Base-by-base conservation (phyloP, 1,140 invertebrate species). In the Brachionus calyciflorus region DNA sequence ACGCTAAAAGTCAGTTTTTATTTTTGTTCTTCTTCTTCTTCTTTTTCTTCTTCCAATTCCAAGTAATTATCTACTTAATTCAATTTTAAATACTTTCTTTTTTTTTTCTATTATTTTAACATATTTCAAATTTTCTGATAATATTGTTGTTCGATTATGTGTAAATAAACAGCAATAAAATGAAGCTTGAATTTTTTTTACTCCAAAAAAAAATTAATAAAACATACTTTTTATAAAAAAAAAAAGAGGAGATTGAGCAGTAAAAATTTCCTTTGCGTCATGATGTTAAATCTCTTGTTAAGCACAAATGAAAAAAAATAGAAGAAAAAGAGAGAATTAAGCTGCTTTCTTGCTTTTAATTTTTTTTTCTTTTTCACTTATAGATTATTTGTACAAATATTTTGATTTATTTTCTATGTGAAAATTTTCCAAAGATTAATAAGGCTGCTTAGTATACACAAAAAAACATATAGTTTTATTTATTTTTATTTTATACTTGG, bases 61-160 rank as follows among this genome's bases (percentile, higher is more conserved):
- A 21, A 12, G 55, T 60, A 60, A 60, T 60, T 60, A 60, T 60
- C 55, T 60, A 60, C 55, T 60, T 60, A 60, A 60, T 60, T 60
- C 55, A 19, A 60, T 60, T 60, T 60, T 60, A 60, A 60, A 60
- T 60, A 37, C 28, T 60, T 60, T 28, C 30, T 37, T 53, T 53
- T 55, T 17, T 33, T 33, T n/a, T 28, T 33, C 37, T 33, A 60
- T 60, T 60, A 60, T 60, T 60, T 60, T 17, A 40, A 60, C 55
- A 60, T 60, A 60, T 60, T 60, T 60, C 37, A 17, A 60, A 33
- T 60, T 60, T 60, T 60, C 37, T 37, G 19, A 33, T 33, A n/a
- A 26, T 3, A 37, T 33, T 60, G 9, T 37, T 9, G 33, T 37
- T 37, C 33, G 33, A 37, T 37, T 37, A 37, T 37, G 33, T 37